phyloP scores from a whole-genome alignment of 2,888 invertebrate species.

The Sphinx pinastri region DNA sequence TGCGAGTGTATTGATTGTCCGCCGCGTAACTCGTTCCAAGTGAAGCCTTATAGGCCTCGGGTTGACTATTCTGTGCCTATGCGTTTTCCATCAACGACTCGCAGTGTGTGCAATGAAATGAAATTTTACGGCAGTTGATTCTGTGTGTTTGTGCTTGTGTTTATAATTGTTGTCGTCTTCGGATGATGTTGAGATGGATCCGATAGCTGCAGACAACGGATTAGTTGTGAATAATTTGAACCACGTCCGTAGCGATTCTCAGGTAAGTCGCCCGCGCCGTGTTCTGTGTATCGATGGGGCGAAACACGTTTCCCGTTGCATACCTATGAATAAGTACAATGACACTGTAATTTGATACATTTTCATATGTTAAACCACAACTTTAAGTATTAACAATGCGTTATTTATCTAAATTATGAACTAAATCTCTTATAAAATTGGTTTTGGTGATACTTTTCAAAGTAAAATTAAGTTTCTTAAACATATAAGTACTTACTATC shows the following conservation, averaged over 20 bases:
- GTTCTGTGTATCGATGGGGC: constrained; percentile 66
- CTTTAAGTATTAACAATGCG: neutral
- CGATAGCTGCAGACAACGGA: constrained; percentile 77
- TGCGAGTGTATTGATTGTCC: constrained; percentile 67
- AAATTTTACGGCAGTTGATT: constrained; percentile 42
- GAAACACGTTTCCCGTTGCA: constrained; percentile 78
- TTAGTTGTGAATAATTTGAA: constrained; percentile 81
- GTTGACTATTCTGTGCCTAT: constrained; percentile 55
- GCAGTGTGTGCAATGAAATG: constrained; percentile 38
- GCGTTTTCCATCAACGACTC: constrained; percentile 55
- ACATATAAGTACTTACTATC: neutral
- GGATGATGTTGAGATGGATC: constrained; percentile 78
- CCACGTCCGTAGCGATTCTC: constrained; percentile 80
- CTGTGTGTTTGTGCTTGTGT: constrained; percentile 51
- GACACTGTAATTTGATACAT: constrained; percentile 54
- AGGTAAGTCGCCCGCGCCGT: constrained; percentile 69
- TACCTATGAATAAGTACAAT: constrained; percentile 77
- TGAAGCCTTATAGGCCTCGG: constrained; percentile 65
- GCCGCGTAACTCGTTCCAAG: constrained; percentile 61
- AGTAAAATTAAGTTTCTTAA: neutral
- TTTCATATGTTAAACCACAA: constrained; percentile 18
- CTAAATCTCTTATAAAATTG: neutral
- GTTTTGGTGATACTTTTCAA: neutral
- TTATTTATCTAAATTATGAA: neutral
- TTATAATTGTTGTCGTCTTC: constrained; percentile 42